Evolutionary conservation across 2,113 vertebrate genomes (phyloP), one percentile per base, ranked within the genome.

Genomic region (Brachyhypopomus gauderio): DNA sequence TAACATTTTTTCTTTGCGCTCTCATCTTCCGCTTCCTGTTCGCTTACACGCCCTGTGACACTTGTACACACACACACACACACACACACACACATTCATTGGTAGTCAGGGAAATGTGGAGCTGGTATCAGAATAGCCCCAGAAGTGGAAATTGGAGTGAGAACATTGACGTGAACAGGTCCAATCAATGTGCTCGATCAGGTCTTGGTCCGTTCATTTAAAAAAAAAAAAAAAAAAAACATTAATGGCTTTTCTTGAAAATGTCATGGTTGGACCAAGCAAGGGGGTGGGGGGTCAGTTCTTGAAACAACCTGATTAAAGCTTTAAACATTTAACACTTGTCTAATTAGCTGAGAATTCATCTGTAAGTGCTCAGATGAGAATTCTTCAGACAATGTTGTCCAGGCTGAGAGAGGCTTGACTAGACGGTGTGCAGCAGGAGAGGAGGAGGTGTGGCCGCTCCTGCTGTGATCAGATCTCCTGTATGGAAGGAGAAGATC

Each of bases 21-120:
- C 22, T 75, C 76, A 70, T 78, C 60, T 58, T 12, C 23, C 4
- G 19, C 62, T 78, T 69, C 80, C 30, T 59, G 38, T 77, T 71
- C 30, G 69, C 70, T 55, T 73, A n/a, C 14, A 20, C 67, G 52
- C 34, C 64, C 45, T 34, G 45, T 45, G 38, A 76, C 58, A 30
- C 27, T n/a, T 9, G 9, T 67, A 20, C n/a, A 45, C 83, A 81
- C 88, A 77, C 52, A 16, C 52, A 48, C 59, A 62, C 63, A 84
- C 81, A 83, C 63, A 58, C 80, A 72, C 74, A 63, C 77, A 67
- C 73, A 81, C 52, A 67, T 71, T 41, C 71, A 80, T 64, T 87
- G 87, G 91, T 88, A 89, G 88, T 84, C 86, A 90, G 84, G 81
- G 84, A 91, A 94, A 93, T 93, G 90, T 93, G 93, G 90, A 87